Conservation (phyloP, 2,797 vertebrate species). For the Chiroxiphia lanceolata region DNA sequence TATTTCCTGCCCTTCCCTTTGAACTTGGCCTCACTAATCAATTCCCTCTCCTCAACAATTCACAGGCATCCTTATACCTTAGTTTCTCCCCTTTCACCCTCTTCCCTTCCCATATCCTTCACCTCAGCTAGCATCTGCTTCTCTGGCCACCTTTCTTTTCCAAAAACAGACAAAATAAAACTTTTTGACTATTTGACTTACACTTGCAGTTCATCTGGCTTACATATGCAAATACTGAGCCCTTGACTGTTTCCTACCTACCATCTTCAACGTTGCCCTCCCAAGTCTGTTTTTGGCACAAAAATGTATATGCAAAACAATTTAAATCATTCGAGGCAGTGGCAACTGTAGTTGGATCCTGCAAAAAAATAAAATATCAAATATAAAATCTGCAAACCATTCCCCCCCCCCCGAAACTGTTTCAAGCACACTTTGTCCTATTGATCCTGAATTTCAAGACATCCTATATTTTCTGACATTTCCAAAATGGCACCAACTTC, state of each 20-base stretch:
- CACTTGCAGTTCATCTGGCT: background rate
- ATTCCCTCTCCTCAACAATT: background rate
- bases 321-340: background rate
- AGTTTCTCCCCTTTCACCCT: background rate
- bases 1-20: background rate
- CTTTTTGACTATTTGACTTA: background rate
- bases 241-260: background rate
- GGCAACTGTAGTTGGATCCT: background rate
- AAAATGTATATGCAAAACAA: background rate
- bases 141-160: background rate
- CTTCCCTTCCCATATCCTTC: background rate
- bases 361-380: background rate
- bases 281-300: background rate
- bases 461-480: background rate
- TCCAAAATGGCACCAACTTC: background rate
- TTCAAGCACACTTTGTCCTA: background rate
- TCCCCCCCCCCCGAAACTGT: background rate
- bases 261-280: background rate
- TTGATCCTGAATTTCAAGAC: background rate
- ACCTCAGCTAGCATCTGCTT: background rate
- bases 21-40: background rate
- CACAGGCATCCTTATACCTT: background rate
- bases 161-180: background rate
- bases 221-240: background rate
- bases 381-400: background rate